Evolutionary conservation across 53 echinoderm and acorn worm genomes (phyloP), one percentile per base, ranked within the genome.

Genomic region (Hippasteria phrygiana): DNA sequence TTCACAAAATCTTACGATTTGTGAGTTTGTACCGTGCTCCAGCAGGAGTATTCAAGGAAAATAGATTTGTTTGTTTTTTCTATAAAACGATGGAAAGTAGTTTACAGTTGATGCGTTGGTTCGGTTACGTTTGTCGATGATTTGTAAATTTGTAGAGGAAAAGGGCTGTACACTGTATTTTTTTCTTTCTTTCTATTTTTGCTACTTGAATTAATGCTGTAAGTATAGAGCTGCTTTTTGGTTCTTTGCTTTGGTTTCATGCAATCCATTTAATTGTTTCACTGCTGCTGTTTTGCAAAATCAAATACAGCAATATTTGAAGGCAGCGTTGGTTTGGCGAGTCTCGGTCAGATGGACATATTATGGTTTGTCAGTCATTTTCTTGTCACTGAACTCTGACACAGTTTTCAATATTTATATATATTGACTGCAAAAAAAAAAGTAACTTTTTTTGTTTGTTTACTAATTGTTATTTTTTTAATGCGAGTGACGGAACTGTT

Each of bases 161-260:
- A 82, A 42, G 43, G 66, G 82, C 33, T 45, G 82, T 82, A 45
- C 46, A 82, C 63, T 46, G 64, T 82, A 46, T 82, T 43, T 27
- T 6, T 62, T n/a, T 74, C 43, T 74, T 79, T 63, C 46, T 62
- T 64, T 82, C 66, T 82, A 82, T 82, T 82, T 82, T 82, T 82
- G 82, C 82, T 82, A 82, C 82, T 40, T 63, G 78, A 78, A 32
- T 38, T 76, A 66, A 64, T 64, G 82, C 82, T 82, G 82, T 82
- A 82, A 65, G 43, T 82, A 65, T 17, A 43, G 20, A 18, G 46
- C 55, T 2, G 77, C 35, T 28, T 50, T 41, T 55, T 34, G 53
- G 10, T 78, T 17, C 4, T 56, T 28, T 37, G 71, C 71, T 71
- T 73, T 73, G 18, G 73, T 73, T 66, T 28, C 14, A 34, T 24